Conservation (phyloP, 1,140 invertebrate genomes). For the Anastatus disparis region DNA sequence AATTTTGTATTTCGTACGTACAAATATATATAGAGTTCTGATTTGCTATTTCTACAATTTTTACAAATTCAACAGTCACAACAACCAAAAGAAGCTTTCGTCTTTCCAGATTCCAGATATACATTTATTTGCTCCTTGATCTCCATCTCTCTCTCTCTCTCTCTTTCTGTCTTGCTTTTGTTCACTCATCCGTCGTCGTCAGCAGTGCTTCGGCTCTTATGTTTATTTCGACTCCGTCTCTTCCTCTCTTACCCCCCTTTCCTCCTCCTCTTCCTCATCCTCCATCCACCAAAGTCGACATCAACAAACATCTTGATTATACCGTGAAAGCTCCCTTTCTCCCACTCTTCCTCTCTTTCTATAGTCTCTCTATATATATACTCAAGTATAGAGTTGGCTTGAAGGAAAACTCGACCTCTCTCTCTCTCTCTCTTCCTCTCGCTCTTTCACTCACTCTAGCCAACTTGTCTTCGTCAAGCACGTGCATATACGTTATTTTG, state of each 20-base stretch:
- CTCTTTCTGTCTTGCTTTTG: neutral
- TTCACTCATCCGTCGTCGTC: neutral
- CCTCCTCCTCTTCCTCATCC: too few species aligned
- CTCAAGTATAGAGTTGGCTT: constrained; percentile 15
- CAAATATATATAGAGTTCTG: too few species aligned
- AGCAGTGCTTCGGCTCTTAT: constrained; percentile 16
- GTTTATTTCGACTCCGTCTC: constrained; percentile 34
- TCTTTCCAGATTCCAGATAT: neutral
- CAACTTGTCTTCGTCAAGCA: neutral
- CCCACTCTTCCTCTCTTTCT: too few species aligned
- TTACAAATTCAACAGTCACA: too few species aligned
- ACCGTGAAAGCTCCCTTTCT: constrained; percentile 21
- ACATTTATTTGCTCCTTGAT: constrained; percentile 8
- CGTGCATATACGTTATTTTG: neutral
- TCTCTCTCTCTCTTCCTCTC: neutral
- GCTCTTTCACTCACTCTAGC: neutral
- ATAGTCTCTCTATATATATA: too few species aligned
- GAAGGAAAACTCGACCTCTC: constrained; percentile 1
- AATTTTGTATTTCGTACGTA: too few species aligned
- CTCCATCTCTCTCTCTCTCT: neutral
- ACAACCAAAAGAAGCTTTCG: too few species aligned
- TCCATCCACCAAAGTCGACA: too few species aligned
- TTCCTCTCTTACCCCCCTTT: neutral
- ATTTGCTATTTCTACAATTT: too few species aligned
- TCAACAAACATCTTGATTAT: constrained; percentile 41